These are phyloP conservation scores for Fragum whitleyi DNA, from an alignment of 2,888 invertebrate species.

Conservation along the genomic window DNA sequence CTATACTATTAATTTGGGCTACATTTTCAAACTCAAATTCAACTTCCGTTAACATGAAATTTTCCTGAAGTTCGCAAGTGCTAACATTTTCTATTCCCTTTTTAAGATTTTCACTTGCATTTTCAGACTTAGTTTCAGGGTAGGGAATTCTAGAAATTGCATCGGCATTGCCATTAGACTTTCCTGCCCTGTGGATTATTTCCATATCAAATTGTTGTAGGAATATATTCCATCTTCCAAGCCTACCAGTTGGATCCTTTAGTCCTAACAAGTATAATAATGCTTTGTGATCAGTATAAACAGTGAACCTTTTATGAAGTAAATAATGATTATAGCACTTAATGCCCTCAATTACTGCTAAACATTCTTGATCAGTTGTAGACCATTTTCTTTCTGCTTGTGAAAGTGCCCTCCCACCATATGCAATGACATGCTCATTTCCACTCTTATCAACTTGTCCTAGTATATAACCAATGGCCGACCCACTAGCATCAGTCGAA, in stretches of 20 bases:
- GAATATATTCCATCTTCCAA: conserved; percentile 51
- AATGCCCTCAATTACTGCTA: conserved; percentile 52
- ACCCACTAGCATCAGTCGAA: conserved; percentile 55
- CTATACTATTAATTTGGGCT: too few species aligned
- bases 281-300: too few species aligned
- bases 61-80: too few species aligned
- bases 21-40: too few species aligned
- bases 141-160: conserved; percentile 51
- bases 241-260: conserved; percentile 46
- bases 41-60: too few species aligned
- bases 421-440: conserved; percentile 58
- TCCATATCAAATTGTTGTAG: conserved; percentile 41
- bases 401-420: conserved; percentile 58
- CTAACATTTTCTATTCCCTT: background rate
- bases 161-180: conserved; percentile 47
- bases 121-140: conserved; percentile 7
- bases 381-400: conserved; percentile 53
- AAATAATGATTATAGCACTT: conserved; percentile 57
- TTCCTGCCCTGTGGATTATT: conserved; percentile 41
- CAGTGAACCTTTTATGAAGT: conserved; percentile 41
- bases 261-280: conserved; percentile 49
- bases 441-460: conserved; percentile 56
- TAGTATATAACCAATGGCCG: conserved; percentile 61
- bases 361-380: conserved; percentile 54
- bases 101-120: conserved; percentile 13